Evolutionary conservation across 2,113 vertebrate species (phyloP), one percentile per base, ranked within the genome.

Genomic region (Lanius collurio): DNA sequence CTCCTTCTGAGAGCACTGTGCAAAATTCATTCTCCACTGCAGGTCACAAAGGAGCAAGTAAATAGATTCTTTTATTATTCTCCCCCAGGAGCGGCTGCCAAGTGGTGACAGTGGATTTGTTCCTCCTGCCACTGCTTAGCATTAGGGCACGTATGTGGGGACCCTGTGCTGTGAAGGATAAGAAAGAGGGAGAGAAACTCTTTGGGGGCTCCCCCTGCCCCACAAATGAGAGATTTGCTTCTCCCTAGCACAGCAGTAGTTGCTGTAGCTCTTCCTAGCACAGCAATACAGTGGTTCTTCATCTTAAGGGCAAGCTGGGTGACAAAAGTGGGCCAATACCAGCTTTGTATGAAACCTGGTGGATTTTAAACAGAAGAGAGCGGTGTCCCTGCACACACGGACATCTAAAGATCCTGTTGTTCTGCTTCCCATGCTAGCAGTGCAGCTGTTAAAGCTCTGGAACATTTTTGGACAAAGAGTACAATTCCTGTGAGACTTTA

Each of bases 401-500:
- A 92, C 88, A 75, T 74, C n/a, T 15, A 53, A 92, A 84, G 84
- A 75, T 41, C 53, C n/a, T 82, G 83, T 89, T 94, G 67, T 82
- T 77, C 76, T 84, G 68, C 30, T 80, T 83, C 56, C 70, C 1
- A 1, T 64, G 68, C 35, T 81, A 75, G 56, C 91, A 82, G 90
- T 27, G 59, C 41, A 81, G 85, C 80, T 96, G 89, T 81, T 94
- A 90, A 90, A 86, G 73, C 76, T 89, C 83, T 94, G 80, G 77
- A 95, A 82, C 56, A 39, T 64, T 94, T 95, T 88, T 93, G 80
- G 93, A 90, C 83, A 87, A 78, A 89, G 65, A 78, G 14, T 70
- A 64, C 65, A 60, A 31, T 62, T 93, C 88, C 84, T 84, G 23
- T 79, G 95, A 93, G 89, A 93, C 23, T 94, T 96, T 79, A 89